A percentile compares a stretch with the other conserved stretches of the same genome.
These are phyloP conservation scores for Shinisaurus crocodilurus DNA, from an alignment of 2,113 vertebrate genomes.

Conservation along the genomic window DNA sequence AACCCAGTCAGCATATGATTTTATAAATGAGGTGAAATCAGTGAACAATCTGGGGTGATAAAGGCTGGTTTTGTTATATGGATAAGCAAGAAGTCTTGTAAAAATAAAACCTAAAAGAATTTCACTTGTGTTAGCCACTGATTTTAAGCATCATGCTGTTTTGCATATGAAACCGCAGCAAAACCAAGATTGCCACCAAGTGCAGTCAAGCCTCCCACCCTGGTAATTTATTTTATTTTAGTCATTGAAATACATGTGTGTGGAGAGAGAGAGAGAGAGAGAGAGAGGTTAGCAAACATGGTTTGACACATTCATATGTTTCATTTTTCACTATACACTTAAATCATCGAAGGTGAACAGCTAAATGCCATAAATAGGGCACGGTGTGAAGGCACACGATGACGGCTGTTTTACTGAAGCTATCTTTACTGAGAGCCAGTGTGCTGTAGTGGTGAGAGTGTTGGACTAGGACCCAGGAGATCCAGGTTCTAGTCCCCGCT, in stretches of 20 bases:
- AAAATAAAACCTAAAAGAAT: too few relatives aligned
- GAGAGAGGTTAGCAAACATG: background rate
- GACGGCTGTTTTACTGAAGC: background rate
- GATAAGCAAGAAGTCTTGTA: too few relatives aligned
- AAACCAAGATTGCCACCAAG: background rate
- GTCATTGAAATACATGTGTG: background rate
- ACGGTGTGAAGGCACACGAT: background rate
- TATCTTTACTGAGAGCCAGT: too few relatives aligned
- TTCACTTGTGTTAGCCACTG: background rate
- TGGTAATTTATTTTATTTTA: background rate
- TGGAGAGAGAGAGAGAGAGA: background rate
- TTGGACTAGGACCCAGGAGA: too few relatives aligned
- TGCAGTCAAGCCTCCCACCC: background rate
- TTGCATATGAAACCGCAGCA: background rate
- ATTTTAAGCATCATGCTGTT: background rate
- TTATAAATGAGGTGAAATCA: conserved; percentile 13
- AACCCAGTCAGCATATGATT: conserved; percentile 21
- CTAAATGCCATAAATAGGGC: background rate
- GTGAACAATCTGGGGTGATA: conserved; percentile 8
- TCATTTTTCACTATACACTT: background rate
- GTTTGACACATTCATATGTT: background rate
- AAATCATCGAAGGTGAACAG: background rate
- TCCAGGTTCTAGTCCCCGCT: too few relatives aligned
- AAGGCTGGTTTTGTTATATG: background rate
- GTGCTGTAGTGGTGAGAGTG: too few relatives aligned